Percentiles rank a stretch among this genome's conserved stretches.
Evolutionary conservation across 2,797 vertebrate species (phyloP).

Genomic region (Chromis chromis): DNA sequence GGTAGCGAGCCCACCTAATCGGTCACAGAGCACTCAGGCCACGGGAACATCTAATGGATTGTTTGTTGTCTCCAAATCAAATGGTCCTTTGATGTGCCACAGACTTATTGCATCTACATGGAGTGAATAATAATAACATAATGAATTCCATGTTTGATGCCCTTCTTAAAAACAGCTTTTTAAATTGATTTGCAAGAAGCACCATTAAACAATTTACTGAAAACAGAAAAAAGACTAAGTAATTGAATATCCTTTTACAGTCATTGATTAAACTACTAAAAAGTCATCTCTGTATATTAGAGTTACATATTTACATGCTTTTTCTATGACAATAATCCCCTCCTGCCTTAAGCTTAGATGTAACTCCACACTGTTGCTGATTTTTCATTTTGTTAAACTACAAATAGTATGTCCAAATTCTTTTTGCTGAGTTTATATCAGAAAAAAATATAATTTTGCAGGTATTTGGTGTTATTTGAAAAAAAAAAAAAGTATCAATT

Average conservation of each 20-base stretch:
- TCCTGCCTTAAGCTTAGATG: too few species aligned
- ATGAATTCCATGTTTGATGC: background rate
- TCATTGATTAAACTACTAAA: too few species aligned
- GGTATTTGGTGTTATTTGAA: too few species aligned
- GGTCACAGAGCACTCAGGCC: slow-evolving; percentile 39
- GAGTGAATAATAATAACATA: slow-evolving; percentile 5
- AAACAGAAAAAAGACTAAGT: background rate
- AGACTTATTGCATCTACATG: slow-evolving; percentile 21
- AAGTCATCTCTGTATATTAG: too few species aligned
- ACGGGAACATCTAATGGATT: slow-evolving; percentile 45
- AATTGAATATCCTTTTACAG: background rate
- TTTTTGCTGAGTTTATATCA: too few species aligned
- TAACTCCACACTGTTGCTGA: too few species aligned
- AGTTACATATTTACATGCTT: too few species aligned
- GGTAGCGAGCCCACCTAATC: slow-evolving; percentile 38
- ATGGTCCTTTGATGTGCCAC: slow-evolving; percentile 34
- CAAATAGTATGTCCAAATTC: too few species aligned
- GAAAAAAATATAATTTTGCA: too few species aligned
- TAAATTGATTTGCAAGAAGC: background rate
- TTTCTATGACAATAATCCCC: too few species aligned
- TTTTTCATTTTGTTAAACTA: too few species aligned
- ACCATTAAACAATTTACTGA: background rate
- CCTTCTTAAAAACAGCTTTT: slow-evolving; percentile 10
- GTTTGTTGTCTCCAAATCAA: slow-evolving; percentile 50
- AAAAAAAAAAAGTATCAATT: too few species aligned